Percentiles rank a stretch among this genome's conserved stretches.
phyloP scores from a whole-genome alignment of 2,113 vertebrate genomes.

The Mohoua ochrocephala region DNA sequence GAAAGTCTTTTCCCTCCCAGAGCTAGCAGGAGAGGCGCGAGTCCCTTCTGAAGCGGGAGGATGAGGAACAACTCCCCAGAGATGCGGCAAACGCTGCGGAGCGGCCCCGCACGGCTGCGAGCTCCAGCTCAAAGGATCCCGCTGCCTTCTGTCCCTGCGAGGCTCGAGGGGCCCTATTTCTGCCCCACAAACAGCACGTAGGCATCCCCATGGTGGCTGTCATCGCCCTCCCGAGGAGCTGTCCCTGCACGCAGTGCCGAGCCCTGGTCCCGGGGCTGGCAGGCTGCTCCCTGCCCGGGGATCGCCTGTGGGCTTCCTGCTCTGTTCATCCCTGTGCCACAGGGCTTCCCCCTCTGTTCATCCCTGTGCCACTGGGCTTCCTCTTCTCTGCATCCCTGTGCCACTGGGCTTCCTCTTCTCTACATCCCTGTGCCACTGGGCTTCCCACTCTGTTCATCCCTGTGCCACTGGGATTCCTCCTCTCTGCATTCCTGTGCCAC shows the following conservation, averaged over 20 bases:
- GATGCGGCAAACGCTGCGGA: background rate
- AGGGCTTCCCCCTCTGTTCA: no score
- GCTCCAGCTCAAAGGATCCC: background rate
- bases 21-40: background rate
- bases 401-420: background rate
- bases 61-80: background rate
- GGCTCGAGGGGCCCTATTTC: background rate
- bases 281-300: background rate
- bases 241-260: background rate
- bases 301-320: accelerated
- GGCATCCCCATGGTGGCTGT: background rate
- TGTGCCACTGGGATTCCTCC: no score
- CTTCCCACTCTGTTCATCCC: no score
- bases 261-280: background rate
- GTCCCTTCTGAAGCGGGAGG: background rate
- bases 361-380: background rate
- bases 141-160: background rate
- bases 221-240: background rate
- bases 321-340: background rate
- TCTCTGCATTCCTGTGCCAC: no score
- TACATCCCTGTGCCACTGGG: background rate
- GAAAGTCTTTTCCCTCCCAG: background rate
- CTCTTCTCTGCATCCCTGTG: background rate
- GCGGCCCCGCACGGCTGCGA: background rate
- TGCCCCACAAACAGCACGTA: background rate